Conservation (phyloP, 2,113 vertebrate species). For the Myrmophylax atrothorax region DNA sequence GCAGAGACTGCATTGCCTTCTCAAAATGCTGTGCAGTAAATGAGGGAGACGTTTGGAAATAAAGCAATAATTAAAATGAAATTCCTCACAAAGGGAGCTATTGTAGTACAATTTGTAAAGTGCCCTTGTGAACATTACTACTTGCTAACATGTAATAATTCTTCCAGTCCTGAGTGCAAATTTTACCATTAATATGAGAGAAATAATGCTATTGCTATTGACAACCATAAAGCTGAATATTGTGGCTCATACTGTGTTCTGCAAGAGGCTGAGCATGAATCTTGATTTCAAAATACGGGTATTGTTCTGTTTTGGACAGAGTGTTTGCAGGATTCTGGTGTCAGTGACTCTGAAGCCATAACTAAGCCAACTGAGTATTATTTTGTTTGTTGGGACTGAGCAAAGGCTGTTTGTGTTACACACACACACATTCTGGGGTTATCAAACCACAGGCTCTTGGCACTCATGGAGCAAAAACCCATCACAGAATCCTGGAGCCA, state of each 20-base stretch:
- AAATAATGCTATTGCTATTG: slow-evolving; percentile 43
- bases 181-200: not conserved
- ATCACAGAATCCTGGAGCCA: not conserved
- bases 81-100: not conserved
- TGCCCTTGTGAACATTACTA: not conserved
- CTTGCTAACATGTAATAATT: not conserved
- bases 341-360: not conserved
- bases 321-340: not conserved
- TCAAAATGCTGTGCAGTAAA: not conserved
- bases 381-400: not conserved
- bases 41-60: not conserved
- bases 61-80: not conserved
- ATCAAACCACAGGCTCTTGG: not conserved
- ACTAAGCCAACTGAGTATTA: not conserved
- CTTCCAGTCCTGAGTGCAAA: not conserved
- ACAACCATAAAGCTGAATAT: not conserved
- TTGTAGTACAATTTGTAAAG: not conserved
- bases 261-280: not conserved
- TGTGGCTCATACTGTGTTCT: not conserved
- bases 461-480: not conserved
- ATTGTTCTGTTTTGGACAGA: not conserved
- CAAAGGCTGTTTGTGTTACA: not conserved
- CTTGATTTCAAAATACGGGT: not conserved
- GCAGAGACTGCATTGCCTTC: not conserved
- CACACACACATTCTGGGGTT: not conserved